These are phyloP conservation scores for Bufo bufo DNA, from an alignment of 2,113 vertebrate species.

Conservation along the genomic window DNA sequence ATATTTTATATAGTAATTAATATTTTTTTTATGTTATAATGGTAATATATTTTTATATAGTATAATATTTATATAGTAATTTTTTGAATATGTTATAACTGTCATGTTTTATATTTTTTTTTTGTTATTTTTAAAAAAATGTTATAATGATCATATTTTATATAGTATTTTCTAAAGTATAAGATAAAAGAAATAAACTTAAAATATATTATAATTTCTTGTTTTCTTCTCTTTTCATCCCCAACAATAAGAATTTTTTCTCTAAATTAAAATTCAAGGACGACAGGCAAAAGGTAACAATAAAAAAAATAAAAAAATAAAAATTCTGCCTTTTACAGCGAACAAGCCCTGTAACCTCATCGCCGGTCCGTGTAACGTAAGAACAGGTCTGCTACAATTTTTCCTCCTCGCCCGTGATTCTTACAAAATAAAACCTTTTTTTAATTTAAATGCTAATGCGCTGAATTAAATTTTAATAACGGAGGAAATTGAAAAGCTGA, in stretches of 20 bases:
- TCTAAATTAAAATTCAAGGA: not conserved
- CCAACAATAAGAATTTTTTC: not conserved
- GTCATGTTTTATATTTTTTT: too few species aligned
- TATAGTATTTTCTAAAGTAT: too few species aligned
- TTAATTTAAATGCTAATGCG: conserved; percentile 99
- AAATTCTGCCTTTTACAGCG: conserved; percentile 76
- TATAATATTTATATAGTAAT: too few species aligned
- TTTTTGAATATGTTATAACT: too few species aligned
- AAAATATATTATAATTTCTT: not conserved
- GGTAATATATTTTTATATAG: too few species aligned
- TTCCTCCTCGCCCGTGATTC: conserved; percentile 72
- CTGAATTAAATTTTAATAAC: conserved; percentile 99
- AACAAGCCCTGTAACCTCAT: not conserved
- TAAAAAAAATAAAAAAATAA: not conserved
- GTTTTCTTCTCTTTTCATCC: too few species aligned
- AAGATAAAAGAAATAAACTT: not conserved
- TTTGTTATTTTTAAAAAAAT: too few species aligned
- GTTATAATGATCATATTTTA: too few species aligned
- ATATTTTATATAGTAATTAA: too few species aligned
- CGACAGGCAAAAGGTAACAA: not conserved
- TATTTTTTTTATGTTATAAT: too few species aligned
- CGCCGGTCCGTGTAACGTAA: conserved; percentile 22
- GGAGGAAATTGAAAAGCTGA: conserved; percentile 98
- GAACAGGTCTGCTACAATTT: conserved; percentile 45
- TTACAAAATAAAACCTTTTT: conserved; percentile 92